A percentile compares a stretch with the other conserved stretches of the same genome.
phyloP scores from a whole-genome alignment of 2,113 vertebrate genomes.

The Rousettus leschenaultii region DNA sequence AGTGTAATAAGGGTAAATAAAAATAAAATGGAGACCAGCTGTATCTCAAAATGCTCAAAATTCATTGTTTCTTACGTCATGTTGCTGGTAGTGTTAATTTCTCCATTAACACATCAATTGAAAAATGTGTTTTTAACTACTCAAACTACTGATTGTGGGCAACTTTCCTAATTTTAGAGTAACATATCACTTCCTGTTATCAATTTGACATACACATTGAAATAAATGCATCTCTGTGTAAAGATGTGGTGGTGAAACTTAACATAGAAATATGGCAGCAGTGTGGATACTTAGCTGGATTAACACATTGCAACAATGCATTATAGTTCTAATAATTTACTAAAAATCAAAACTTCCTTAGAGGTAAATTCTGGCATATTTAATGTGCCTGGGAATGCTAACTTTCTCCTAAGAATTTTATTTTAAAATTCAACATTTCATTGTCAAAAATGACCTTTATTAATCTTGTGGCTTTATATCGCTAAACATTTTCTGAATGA shows the following conservation, averaged over 20 bases:
- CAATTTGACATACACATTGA: background rate
- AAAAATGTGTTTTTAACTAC: background rate
- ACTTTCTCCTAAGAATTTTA: background rate
- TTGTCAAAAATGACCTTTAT: background rate
- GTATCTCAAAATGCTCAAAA: background rate
- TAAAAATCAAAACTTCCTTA: background rate
- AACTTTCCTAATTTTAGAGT: slow-evolving; percentile 13
- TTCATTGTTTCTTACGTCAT: background rate
- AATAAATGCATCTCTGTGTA: background rate
- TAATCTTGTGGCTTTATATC: background rate
- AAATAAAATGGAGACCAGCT: background rate
- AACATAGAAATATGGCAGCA: background rate
- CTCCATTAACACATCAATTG: background rate
- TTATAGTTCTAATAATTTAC: background rate
- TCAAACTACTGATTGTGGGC: background rate
- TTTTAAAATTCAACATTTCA: background rate
- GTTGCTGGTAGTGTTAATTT: background rate
- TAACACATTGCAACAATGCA: background rate
- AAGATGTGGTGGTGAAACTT: background rate
- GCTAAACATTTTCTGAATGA: background rate
- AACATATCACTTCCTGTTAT: background rate
- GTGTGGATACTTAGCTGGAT: background rate
- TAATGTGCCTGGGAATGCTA: background rate
- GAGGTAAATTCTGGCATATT: background rate
- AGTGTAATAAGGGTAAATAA: background rate